phyloP scores from a whole-genome alignment of 2,797 vertebrate species.

The Xiphorhynchus erythropygius region DNA sequence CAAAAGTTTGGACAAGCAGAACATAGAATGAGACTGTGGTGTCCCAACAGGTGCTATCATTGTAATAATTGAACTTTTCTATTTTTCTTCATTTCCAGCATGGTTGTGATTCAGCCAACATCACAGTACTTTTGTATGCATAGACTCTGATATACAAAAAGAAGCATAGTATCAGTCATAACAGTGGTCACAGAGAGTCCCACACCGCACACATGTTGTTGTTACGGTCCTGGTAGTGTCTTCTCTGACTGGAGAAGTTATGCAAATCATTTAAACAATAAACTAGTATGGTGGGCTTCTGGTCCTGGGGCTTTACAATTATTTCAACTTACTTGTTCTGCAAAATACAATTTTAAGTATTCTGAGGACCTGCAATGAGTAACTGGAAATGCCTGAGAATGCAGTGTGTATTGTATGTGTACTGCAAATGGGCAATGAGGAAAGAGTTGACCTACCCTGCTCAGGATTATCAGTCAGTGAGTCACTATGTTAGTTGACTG shows the following conservation, averaged over 20 bases:
- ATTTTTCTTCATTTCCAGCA: not conserved
- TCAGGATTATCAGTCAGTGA: not conserved
- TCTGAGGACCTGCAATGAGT: not conserved
- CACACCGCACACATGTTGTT: accelerated
- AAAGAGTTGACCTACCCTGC: not conserved
- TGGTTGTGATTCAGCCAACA: not conserved
- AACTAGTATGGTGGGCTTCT: not conserved
- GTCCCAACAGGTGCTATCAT: not conserved
- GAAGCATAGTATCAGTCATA: accelerated
- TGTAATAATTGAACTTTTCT: not conserved
- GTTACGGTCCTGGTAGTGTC: not conserved
- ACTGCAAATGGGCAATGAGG: not conserved
- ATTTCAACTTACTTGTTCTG: not conserved
- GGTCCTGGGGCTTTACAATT: not conserved
- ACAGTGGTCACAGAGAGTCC: not conserved
- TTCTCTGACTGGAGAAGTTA: not conserved
- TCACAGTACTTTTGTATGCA: not conserved
- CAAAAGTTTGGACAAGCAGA: not conserved
- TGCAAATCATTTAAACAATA: not conserved
- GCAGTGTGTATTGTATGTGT: not conserved
- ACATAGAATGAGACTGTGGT: not conserved
- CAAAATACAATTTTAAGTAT: not conserved
- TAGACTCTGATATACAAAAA: not conserved
- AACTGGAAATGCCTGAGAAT: not conserved
- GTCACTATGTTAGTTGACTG: not conserved